These are phyloP conservation scores for Dreissena rostriformis DNA, from an alignment of 1,140 invertebrate species.

Conservation along the genomic window DNA sequence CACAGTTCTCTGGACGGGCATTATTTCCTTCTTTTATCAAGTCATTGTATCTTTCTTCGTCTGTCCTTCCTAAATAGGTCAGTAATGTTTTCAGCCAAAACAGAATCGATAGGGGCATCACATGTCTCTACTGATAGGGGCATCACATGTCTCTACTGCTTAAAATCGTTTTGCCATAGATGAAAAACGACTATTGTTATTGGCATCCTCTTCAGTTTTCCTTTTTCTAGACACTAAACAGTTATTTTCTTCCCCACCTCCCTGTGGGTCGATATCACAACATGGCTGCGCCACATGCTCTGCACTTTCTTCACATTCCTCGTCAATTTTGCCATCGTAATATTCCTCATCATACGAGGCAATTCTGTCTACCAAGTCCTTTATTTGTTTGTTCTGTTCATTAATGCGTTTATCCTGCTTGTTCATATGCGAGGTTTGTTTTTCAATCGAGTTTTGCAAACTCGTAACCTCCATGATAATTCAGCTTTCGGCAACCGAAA, in stretches of 20 bases:
- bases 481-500: not conserved
- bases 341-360: not conserved
- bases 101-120: not conserved
- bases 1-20: too few relatives aligned
- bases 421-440: not conserved
- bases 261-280: not conserved
- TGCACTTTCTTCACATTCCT: not conserved
- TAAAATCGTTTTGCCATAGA: conserved; percentile 11
- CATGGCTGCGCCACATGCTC: not conserved
- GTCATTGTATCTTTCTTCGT: not conserved
- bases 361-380: not conserved
- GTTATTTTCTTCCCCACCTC: not conserved
- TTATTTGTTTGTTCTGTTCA: not conserved
- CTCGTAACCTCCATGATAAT: not conserved
- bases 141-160: too few relatives aligned
- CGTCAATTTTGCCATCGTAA: not conserved
- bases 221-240: not conserved
- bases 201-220: not conserved
- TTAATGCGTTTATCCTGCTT: not conserved
- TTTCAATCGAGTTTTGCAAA: not conserved
- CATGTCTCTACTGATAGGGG: not conserved
- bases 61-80: conserved; percentile 1
- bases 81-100: conserved; percentile 14
- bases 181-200: conserved; percentile 4
- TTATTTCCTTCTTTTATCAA: conserved; percentile 8